Evolutionary conservation across 2,888 invertebrate genomes (phyloP), one percentile per base, ranked within the genome.

Genomic region (Rhamnusium bicolor): DNA sequence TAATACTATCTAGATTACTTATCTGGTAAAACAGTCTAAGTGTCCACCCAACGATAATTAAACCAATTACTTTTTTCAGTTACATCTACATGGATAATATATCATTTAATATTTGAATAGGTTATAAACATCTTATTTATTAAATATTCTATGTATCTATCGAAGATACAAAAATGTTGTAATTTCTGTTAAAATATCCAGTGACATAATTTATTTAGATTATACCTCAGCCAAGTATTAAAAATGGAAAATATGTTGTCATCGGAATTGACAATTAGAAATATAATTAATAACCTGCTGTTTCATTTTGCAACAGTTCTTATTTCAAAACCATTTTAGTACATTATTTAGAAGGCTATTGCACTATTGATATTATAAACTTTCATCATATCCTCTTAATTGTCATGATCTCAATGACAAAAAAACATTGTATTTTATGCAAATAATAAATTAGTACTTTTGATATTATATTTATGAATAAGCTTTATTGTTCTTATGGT

Each of bases 321-420:
- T 29, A 14, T 27, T 54, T 24, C 24, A 5, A 12, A 58, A 32
- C n/a, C 1, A 58, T 32, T 58, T 58, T 32, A 32, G 16, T 29
- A 2, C 12, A 58, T 18, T 18, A 51, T 51, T 16, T 32, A 18
- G 58, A 18, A 58, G 32, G 58, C 14, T 32, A 32, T 40, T 40
- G 40, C 40, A 14, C 58, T 58, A 32, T 32, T 58, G 29, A 32
- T 32, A 27, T 58, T 58, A 18, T 58, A 1, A 58, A 29, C 1
- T 58, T 29, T 58, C 58, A 58, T 58, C 58, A 58, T 58, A 58
- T 58, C 58, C 58, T 32, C 14, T 58, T 7, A 29, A 18, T 16
- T 27, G 27, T 58, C 32, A 32, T 32, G n/a, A n/a, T n/a, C 21
- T 32, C 32, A 58, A 18, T 58, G 58, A 32, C 58, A 58, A 58